phyloP scores from a whole-genome alignment of 53 echinoderm and acorn worm genomes.

The Apostichopus leukothele region DNA sequence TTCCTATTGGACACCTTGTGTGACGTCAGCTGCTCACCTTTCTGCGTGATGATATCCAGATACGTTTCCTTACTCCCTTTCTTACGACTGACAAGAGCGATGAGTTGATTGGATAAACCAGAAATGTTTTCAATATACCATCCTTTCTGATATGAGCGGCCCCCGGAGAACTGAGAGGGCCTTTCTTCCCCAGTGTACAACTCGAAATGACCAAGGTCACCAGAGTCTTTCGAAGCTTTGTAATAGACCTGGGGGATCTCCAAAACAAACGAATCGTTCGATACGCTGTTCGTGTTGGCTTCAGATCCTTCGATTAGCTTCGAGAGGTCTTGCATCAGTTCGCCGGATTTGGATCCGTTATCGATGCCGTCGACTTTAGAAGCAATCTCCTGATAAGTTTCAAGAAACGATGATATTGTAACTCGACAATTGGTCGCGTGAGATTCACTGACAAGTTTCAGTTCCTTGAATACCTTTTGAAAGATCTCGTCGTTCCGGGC shows the following conservation, averaged over 20 bases:
- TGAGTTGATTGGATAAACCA: constrained; percentile 9
- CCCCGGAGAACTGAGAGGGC: not conserved
- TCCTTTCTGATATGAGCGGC: constrained; percentile 11
- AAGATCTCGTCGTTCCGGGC: not conserved
- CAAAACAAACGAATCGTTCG: constrained; percentile 37
- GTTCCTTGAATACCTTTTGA: not conserved
- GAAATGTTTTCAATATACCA: constrained; percentile 20
- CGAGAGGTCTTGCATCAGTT: constrained; percentile 10
- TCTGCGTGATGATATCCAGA: constrained; percentile 6
- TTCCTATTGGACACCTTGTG: constrained; percentile 6
- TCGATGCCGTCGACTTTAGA: constrained; percentile 5
- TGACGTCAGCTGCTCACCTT: not conserved
- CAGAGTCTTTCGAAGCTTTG: not conserved
- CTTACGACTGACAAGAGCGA: constrained; percentile 15
- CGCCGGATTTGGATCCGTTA: not conserved
- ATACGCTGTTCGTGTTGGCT: not conserved
- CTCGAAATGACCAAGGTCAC: not conserved
- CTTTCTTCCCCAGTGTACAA: constrained; percentile 2
- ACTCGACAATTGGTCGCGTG: constrained; percentile 15
- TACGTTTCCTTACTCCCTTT: constrained; percentile 6
- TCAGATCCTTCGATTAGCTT: not conserved
- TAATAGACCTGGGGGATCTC: constrained; percentile 16
- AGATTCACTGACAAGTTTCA: constrained; percentile 11
- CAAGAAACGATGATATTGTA: constrained; percentile 2
- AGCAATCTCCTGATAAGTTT: constrained; percentile 8